Percentiles rank a stretch among this genome's conserved stretches.
phyloP scores from a whole-genome alignment of 2,888 invertebrate species.

The Neuroscelio doddi region DNA sequence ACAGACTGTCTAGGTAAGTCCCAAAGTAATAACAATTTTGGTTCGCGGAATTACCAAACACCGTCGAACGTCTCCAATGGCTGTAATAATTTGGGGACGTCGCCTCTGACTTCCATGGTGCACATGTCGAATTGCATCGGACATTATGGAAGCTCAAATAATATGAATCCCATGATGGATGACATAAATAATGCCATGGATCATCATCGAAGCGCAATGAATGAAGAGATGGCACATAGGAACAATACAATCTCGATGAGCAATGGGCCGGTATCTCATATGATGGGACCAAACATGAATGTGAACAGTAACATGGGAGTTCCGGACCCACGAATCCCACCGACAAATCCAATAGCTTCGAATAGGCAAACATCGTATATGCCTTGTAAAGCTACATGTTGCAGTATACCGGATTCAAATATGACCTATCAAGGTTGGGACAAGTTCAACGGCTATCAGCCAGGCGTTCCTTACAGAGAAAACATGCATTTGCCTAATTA shows the following conservation, averaged over 20 bases:
- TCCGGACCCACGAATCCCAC: conserved; percentile 51
- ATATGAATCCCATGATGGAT: conserved; percentile 59
- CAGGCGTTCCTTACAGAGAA: conserved; percentile 59
- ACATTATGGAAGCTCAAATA: conserved; percentile 55
- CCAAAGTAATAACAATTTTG: conserved; percentile 54
- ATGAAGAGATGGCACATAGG: conserved; percentile 58
- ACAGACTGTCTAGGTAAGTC: conserved; percentile 57
- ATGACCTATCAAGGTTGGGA: conserved; percentile 63
- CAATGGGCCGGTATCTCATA: conserved; percentile 51
- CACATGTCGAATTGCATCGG: conserved; percentile 62
- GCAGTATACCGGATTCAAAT: conserved; percentile 58
- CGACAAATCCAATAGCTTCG: conserved; percentile 28
- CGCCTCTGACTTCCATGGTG: conserved; percentile 52
- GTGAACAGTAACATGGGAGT: conserved; percentile 42
- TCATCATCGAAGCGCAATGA: conserved; percentile 39
- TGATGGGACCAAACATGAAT: conserved; percentile 51
- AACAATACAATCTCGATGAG: conserved; percentile 55
- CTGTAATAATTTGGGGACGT: conserved; percentile 23
- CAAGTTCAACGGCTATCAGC: conserved; percentile 59
- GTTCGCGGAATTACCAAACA: conserved; percentile 52
- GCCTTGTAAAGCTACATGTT: conserved; percentile 66
- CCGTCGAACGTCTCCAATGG: conserved; percentile 41
- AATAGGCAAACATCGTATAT: conserved; percentile 51
- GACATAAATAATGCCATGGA: conserved; percentile 43
- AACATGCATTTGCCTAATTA: conserved; percentile 55